Conservation (phyloP, 2,113 vertebrate genomes). For the Synchiropus splendidus region DNA sequence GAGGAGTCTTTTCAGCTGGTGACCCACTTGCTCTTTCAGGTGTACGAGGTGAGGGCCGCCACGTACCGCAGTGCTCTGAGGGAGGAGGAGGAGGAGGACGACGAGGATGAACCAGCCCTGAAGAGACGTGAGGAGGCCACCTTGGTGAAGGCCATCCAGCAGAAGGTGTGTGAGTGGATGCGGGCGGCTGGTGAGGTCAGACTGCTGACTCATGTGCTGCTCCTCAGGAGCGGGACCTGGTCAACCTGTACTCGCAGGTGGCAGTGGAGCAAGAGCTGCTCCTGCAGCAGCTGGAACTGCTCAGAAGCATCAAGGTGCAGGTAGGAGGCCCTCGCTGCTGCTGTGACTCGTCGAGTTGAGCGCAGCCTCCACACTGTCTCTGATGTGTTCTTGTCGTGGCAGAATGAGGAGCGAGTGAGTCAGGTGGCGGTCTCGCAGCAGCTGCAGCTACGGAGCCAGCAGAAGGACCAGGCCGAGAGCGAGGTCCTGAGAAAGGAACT, state of each 20-base stretch:
- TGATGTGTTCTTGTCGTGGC: no score
- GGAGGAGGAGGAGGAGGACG: slow-evolving; percentile 27
- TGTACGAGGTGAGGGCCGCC: slow-evolving; percentile 74
- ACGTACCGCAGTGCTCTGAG: slow-evolving; percentile 73
- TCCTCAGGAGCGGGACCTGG: slow-evolving; percentile 73
- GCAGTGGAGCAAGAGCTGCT: slow-evolving; percentile 73
- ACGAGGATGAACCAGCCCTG: slow-evolving; percentile 9
- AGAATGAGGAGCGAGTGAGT: slow-evolving; percentile 76
- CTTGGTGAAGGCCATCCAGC: slow-evolving; percentile 73
- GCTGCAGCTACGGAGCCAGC: slow-evolving; percentile 61
- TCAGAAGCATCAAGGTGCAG: slow-evolving; percentile 73
- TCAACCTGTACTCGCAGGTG: slow-evolving; percentile 70
- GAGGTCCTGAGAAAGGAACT: slow-evolving; percentile 71
- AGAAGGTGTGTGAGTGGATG: slow-evolving; percentile 64
- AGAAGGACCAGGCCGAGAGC: slow-evolving; percentile 39
- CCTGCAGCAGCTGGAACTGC: slow-evolving; percentile 72
- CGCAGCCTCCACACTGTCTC: no score
- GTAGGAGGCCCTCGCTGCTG: slow-evolving; percentile 29
- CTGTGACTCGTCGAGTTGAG: no score
- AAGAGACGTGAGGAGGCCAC: slow-evolving; percentile 61
- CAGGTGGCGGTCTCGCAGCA: slow-evolving; percentile 50
- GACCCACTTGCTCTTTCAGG: slow-evolving; percentile 56
- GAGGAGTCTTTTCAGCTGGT: no score
- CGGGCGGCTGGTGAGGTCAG: background rate
- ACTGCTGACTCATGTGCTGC: background rate